Evolutionary conservation across 2,797 vertebrate genomes (phyloP), one percentile per base, ranked within the genome.

Genomic region (Gymnothorax javanicus): DNA sequence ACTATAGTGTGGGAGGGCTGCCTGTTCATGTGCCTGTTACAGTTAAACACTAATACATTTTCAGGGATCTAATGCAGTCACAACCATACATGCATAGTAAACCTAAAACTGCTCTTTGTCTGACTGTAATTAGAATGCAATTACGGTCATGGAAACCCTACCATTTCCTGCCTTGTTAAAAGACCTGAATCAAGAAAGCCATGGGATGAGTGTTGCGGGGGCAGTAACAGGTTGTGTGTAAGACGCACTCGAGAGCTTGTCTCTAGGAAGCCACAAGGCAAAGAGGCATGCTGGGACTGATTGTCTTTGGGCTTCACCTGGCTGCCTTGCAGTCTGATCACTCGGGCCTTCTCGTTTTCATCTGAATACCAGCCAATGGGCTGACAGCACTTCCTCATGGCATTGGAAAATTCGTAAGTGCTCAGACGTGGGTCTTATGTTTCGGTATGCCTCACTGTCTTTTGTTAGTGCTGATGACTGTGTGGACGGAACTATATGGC

Each of bases 71-170:
- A 82, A 25, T 82, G 81, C 52, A 57, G 57, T 82, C 54, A 82
- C 54, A 82, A n/a, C 81, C 12, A 7, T 27, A 15, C 9, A 50
- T 11, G 12, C 57, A 59, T 82, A 57, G 57, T 56, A n/a, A 58
- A 58, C 12, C 54, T 56, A n/a, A 58, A 25, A 58, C n/a, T 13
- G 54, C 25, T 82, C 81, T 82, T 27, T 82, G 54, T 82, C 54
- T 82, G 81, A 12, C 81, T 82, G 71, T 33, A 75, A 75, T 75
- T 75, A 75, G 3, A 75, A 75, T 50, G 71, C 27, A 50, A 75
- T 75, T 75, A 75, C 27, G 11, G 13, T 50, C 71, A 17, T 15
- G 3, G 71, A 75, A 17, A 27, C 27, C 71, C 71, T 75, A 33
- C 71, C 8, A 13, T 50, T 43, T 17, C 71, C 33, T 13, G 12